Base-by-base conservation (phyloP, 2,888 invertebrate species). In the Melinaea menophilus region DNA sequence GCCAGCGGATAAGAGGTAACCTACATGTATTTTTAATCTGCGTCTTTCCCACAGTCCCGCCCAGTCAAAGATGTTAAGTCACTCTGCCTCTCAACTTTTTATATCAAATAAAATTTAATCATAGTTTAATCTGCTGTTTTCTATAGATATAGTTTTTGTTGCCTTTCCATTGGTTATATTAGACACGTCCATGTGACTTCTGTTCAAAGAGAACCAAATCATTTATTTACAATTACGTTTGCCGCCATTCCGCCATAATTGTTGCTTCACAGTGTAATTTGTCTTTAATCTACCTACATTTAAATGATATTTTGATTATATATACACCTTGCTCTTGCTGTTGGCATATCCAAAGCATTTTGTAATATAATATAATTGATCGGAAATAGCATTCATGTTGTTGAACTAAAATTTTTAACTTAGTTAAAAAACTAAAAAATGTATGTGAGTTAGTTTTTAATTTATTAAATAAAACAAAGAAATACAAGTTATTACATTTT, bases 71-170 rank as follows among this genome's bases (percentile, higher is more conserved):
- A 69, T 69, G 82, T 85, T 76, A 73, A 72, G 84, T 88, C 88
- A 88, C 84, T 77, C 71, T 67, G 69, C 64, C 71, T 73, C 72
- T 71, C 73, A 79, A 84, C 79, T 77, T 77, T 76, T 77, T 77
- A 70, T 72, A 68, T 71, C 67, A 72, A 72, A 75, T 74, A 73
- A 85, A 87, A 85, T 87, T 86, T 88, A 88, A 88, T 88, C 88
- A 88, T 78, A 83, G 72, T 82, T 81, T 83, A 86, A 88, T 88
- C 88, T 86, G 81, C 81, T 82, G 81, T 85, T 85, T 22, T 81
- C 84, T 82, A 85, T 86, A 80, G 86, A 78, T 72, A 67, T 60
- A 60, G 67, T 74, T 76, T 75, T 75, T 74, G 71, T 74, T 58
- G 65, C 55, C 57, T 67, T 71, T 66, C 69, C 70, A 72, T 74